Evolutionary conservation across 2,888 invertebrate species (phyloP).

Genomic region (Cartodere bifasciata): DNA sequence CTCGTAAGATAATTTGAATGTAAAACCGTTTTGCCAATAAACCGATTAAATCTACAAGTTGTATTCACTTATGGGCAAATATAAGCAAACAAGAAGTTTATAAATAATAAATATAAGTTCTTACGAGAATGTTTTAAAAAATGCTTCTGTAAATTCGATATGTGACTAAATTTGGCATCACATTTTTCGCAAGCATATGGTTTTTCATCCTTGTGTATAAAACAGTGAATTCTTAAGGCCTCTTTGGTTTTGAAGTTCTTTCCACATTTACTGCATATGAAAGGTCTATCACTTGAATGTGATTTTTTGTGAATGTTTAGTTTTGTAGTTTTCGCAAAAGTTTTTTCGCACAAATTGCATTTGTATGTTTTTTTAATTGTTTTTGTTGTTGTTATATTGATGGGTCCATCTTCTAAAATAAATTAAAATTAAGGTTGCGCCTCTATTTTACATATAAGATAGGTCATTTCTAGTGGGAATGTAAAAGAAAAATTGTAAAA

Average conservation of each 20-base stretch:
- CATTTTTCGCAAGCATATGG: conserved; percentile 50
- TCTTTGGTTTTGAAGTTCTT: conserved; percentile 46
- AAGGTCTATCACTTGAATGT: conserved; percentile 42
- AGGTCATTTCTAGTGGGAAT: too few species aligned
- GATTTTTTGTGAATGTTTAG: conserved; percentile 56
- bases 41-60: too few species aligned
- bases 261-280: conserved; percentile 46
- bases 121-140: conserved; percentile 44
- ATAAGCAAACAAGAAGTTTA: too few species aligned
- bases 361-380: conserved; percentile 46
- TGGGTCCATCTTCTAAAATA: conserved; percentile 48
- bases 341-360: conserved; percentile 51
- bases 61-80: too few species aligned
- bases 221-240: conserved; percentile 46
- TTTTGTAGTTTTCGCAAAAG: conserved; percentile 56
- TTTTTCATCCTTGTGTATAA: conserved; percentile 49
- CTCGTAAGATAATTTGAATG: too few species aligned
- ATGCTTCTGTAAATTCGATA: conserved; percentile 58
- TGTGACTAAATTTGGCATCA: conserved; percentile 44
- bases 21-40: too few species aligned
- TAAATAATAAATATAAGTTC: conserved; percentile 11
- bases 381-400: too few species aligned
- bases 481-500: conserved; percentile 6
- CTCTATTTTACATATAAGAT: too few species aligned
- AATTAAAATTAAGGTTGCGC: too few species aligned